Conservation (phyloP, 2,797 vertebrate species). For the Arctocebus calabarensis region DNA sequence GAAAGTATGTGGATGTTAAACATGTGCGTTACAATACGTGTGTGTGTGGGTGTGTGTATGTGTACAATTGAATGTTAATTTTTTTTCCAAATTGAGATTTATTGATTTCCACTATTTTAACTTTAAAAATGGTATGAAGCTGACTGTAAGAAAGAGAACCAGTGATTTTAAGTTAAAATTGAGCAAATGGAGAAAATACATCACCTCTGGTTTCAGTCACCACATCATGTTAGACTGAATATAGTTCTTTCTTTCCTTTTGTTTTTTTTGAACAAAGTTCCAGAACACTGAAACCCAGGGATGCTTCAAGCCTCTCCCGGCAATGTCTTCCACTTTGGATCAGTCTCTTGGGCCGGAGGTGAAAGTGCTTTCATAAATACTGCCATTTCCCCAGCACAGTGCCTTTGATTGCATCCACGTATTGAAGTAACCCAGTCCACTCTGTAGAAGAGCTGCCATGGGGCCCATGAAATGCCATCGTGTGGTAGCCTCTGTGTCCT, state of each 20-base stretch:
- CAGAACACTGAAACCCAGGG: slow-evolving; percentile 88
- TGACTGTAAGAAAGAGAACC: slow-evolving; percentile 88
- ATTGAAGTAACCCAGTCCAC: slow-evolving; percentile 99
- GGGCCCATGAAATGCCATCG: slow-evolving; percentile 99
- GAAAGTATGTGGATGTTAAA: not conserved
- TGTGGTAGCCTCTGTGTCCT: slow-evolving; percentile 98
- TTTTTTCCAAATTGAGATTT: slow-evolving; percentile 86
- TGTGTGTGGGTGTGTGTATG: not conserved
- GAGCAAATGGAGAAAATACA: slow-evolving; percentile 90
- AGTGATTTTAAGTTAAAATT: slow-evolving; percentile 90
- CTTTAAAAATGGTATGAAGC: slow-evolving; percentile 90
- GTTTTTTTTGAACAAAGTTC: slow-evolving; percentile 87
- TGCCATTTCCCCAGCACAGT: slow-evolving; percentile 99
- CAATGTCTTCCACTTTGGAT: slow-evolving; percentile 91
- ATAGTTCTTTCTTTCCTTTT: slow-evolving; percentile 1
- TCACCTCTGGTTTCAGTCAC: slow-evolving; percentile 91
- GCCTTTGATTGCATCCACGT: slow-evolving; percentile 99
- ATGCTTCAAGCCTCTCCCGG: slow-evolving; percentile 90
- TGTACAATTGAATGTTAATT: not conserved
- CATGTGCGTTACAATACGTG: not conserved
- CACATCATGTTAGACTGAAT: slow-evolving; percentile 84
- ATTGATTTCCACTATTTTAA: slow-evolving; percentile 88
- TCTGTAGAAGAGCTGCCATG: slow-evolving; percentile 99
- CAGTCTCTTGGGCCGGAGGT: slow-evolving; percentile 96
- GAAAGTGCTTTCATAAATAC: slow-evolving; percentile 99